Evolutionary conservation across 37 sponge, comb jelly and placozoan species (phyloP), one percentile per base, ranked within the genome.

Genomic region (Agelas oroides): DNA sequence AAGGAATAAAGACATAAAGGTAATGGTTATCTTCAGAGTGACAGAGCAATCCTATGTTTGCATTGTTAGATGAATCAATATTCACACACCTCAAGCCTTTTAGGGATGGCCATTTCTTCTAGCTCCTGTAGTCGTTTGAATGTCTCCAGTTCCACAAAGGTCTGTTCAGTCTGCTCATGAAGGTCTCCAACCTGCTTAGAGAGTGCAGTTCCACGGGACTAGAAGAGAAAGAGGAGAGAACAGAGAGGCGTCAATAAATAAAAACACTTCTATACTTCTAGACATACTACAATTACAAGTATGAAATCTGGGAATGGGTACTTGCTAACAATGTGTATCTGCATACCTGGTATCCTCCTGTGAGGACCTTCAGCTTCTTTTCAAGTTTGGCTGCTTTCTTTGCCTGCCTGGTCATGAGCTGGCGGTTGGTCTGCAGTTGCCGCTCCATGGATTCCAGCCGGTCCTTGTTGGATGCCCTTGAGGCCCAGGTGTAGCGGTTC

Each of bases 301-400:
- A 46, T 46, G 46, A 8, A 46, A 46, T 3, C 8, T 46, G 8
- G 46, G 63, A n/a, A 6, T 3, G 21, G 31, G 40, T 17, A n/a
- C n/a, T n/a, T n/a, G n/a, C n/a, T n/a, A n/a, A n/a, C n/a, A n/a
- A n/a, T n/a, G n/a, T n/a, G 36, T 1, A 1, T 21, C 25, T 31
- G 53, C 86, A 67, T 35, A 93, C 91, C 73, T 90, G 92, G 71
- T 98, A 98, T 23, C 98, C 98, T 36, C 94, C 96, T 3, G 86
- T 82, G 61, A 96, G 88, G 2, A 98, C 80, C 66, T 92, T 95
- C 63, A 98, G 87, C 75, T 96, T 98, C 79, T 98, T 98, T 71
- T 98, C 98, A 54, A 98, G 76, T 65, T 98, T 97, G 46, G 92
- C 93, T 2, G 98, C 96, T 52, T 93, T 88, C 79, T 94, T 98